Percentiles rank a stretch among this genome's conserved stretches.
Evolutionary conservation across 2,797 vertebrate species (phyloP).

Genomic region (Hylomyscus alleni): DNA sequence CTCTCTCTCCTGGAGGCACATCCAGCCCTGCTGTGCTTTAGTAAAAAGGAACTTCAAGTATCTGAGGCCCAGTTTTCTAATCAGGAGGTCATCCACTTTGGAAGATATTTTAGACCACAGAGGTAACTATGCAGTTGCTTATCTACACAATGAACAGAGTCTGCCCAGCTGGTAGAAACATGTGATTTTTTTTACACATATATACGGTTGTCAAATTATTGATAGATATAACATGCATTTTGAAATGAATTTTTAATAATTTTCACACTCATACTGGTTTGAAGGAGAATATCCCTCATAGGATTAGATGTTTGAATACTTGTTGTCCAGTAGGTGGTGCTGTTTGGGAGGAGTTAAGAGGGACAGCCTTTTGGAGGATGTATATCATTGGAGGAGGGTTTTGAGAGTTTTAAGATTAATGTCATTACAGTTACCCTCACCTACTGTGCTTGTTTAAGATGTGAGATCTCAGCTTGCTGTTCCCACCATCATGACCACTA

Average conservation of each 20-base stretch:
- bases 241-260: constrained; percentile 22
- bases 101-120: neutral
- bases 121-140: neutral
- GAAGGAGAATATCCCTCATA: neutral
- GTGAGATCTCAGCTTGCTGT: neutral
- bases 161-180: neutral
- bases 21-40: neutral
- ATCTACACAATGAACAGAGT: neutral
- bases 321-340: neutral
- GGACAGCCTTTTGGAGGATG: neutral
- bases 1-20: neutral
- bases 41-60: neutral
- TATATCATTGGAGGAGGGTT: neutral
- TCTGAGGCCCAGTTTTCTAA: neutral
- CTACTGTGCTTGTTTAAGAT: neutral
- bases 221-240: constrained; percentile 43
- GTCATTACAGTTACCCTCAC: neutral
- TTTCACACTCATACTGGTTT: neutral
- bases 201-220: neutral
- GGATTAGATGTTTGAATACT: neutral
- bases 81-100: neutral
- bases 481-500: neutral
- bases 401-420: neutral
- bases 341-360: neutral
- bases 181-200: constrained; percentile 31